Evolutionary conservation across 2,113 vertebrate genomes (phyloP).

Genomic region (Crocuta crocuta): DNA sequence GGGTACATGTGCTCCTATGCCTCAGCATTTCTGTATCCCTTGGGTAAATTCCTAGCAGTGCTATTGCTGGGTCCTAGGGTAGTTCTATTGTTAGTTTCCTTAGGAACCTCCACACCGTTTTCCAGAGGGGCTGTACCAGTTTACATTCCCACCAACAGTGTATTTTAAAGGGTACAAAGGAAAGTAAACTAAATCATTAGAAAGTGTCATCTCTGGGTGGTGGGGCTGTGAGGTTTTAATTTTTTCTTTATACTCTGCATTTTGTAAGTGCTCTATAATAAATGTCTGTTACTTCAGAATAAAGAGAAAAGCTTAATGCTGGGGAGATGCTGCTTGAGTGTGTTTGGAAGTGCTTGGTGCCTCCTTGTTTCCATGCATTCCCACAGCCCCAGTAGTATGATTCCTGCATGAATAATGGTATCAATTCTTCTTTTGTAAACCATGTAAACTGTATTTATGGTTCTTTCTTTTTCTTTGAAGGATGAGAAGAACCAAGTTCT

Average conservation of each 20-base stretch:
- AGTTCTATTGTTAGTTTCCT: too few species aligned
- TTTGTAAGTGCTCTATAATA: conserved; percentile 1
- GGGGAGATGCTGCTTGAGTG: neutral
- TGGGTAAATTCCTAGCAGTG: too few species aligned
- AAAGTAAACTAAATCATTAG: neutral
- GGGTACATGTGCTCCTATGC: too few species aligned
- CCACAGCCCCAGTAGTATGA: neutral
- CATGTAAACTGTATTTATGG: neutral
- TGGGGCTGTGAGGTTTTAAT: neutral
- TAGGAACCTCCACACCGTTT: too few species aligned
- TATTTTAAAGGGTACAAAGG: neutral
- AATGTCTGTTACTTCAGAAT: conserved; percentile 25
- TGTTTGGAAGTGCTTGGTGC: neutral
- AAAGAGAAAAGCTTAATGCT: conserved; percentile 34
- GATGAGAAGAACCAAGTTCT: conserved; percentile 99
- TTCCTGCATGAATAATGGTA: neutral
- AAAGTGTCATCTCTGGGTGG: neutral
- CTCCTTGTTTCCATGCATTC: neutral
- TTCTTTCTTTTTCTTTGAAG: conserved; percentile 84
- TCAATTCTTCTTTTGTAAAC: neutral
- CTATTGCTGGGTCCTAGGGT: too few species aligned
- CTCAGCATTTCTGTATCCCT: too few species aligned
- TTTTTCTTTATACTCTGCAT: conserved; percentile 1
- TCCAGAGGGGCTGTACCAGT: too few species aligned
- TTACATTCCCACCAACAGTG: too few species aligned